phyloP scores from a whole-genome alignment of 2,797 vertebrate species.

The Heliangelus exortis region DNA sequence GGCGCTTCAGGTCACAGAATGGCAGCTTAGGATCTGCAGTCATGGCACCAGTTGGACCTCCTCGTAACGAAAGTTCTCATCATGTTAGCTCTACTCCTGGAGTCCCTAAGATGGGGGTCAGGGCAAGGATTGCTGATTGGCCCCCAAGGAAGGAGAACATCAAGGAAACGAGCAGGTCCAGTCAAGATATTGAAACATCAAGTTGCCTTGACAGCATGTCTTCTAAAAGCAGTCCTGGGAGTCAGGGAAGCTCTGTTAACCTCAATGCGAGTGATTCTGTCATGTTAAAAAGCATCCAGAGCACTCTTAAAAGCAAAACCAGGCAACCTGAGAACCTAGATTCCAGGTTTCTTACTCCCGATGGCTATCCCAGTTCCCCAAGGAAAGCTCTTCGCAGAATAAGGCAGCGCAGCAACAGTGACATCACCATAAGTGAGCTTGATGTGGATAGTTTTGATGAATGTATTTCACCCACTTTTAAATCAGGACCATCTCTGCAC shows the following conservation, averaged over 20 bases:
- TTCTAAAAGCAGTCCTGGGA: conserved; percentile 84
- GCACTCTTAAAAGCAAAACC: conserved; percentile 89
- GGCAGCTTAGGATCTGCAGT: conserved; percentile 85
- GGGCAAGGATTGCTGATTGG: conserved; percentile 97
- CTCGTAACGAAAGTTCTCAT: conserved; percentile 87
- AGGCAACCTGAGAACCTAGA: conserved; percentile 85
- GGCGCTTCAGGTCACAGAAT: conserved; percentile 90
- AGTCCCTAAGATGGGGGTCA: conserved; percentile 97
- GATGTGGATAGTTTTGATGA: conserved; percentile 95
- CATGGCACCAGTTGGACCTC: conserved; percentile 82
- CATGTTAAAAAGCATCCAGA: conserved; percentile 95
- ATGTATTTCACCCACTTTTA: conserved; percentile 91
- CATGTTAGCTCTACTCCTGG: conserved; percentile 87
- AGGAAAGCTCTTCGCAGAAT: conserved; percentile 88
- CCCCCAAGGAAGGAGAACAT: conserved; percentile 91
- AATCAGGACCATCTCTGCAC: conserved; percentile 90
- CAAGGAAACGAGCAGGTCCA: conserved; percentile 81
- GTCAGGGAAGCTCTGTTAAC: conserved; percentile 89
- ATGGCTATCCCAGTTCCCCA: conserved; percentile 86
- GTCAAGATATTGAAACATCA: conserved; percentile 83
- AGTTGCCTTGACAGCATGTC: conserved; percentile 84
- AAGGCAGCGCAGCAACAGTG: conserved; percentile 95
- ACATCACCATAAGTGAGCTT: conserved; percentile 95
- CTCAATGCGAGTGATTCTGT: conserved; percentile 90
- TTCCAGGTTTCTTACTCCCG: conserved; percentile 86